Percentiles rank a stretch among this genome's conserved stretches.
Conservation (phyloP, 2,888 invertebrate species). For the Hyposoter didymator region DNA sequence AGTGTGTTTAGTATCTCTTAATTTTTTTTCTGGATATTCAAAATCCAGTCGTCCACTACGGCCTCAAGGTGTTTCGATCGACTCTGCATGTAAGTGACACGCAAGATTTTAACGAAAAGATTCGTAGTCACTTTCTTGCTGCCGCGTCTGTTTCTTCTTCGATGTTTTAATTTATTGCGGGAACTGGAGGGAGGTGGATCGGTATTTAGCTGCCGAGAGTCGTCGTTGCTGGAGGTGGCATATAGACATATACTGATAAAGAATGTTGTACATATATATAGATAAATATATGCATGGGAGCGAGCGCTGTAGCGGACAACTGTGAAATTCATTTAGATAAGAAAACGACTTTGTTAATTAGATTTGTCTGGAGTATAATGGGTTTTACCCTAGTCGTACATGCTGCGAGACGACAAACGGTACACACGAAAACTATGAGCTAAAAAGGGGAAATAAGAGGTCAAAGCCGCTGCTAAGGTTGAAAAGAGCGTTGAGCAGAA, state of each 20-base stretch:
- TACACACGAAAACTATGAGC: neutral
- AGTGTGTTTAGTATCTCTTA: neutral
- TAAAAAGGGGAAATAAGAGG: conserved; percentile 16
- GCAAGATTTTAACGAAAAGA: neutral
- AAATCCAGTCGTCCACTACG: neutral
- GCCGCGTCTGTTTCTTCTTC: neutral
- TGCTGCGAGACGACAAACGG: conserved; percentile 11
- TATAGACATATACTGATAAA: neutral
- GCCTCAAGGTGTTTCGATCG: neutral
- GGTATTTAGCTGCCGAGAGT: neutral
- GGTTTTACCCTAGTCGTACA: conserved; percentile 28
- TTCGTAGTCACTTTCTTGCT: neutral
- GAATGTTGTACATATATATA: neutral
- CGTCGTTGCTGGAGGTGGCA: conserved; percentile 5
- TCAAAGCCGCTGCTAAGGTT: conserved; percentile 13
- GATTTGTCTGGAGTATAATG: conserved; percentile 54
- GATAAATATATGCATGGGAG: conserved; percentile 1
- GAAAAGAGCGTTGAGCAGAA: conserved; percentile 17
- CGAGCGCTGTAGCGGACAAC: conserved; percentile 46
- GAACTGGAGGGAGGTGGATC: conserved; percentile 4
- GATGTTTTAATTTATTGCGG: conserved; percentile 8
- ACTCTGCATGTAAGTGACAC: neutral
- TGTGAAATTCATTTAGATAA: conserved; percentile 56
- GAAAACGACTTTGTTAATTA: conserved; percentile 59
- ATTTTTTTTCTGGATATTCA: neutral